phyloP scores from a whole-genome alignment of 2,113 vertebrate species.

The Coturnix japonica region DNA sequence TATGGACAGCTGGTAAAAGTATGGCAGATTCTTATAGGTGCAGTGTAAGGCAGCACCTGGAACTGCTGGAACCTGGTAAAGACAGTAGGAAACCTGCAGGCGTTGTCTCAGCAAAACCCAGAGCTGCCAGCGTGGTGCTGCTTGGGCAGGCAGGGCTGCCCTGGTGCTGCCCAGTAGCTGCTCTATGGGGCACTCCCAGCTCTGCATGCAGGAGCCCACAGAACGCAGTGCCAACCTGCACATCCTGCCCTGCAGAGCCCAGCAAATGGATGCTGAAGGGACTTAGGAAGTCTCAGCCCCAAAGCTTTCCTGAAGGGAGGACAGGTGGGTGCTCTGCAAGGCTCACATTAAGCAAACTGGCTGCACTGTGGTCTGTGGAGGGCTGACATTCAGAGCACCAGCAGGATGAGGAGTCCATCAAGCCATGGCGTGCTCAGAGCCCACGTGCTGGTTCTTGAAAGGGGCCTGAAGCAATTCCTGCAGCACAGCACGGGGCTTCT shows the following conservation, averaged over 20 bases:
- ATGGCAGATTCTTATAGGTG: neutral
- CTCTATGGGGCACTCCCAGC: rapidly evolving
- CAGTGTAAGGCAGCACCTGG: neutral
- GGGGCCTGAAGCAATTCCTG: neutral
- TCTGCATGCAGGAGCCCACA: neutral
- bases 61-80: neutral
- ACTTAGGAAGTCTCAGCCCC: neutral
- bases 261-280: neutral
- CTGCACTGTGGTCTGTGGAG: neutral
- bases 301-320: neutral
- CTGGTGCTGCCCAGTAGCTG: neutral
- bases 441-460: rapidly evolving
- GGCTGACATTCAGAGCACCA: neutral
- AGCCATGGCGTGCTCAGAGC: rapidly evolving
- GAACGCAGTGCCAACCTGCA: too few relatives aligned
- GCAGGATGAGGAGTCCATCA: neutral
- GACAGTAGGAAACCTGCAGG: neutral
- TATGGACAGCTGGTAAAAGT: rapidly evolving
- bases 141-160: neutral
- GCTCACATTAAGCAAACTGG: rapidly evolving
- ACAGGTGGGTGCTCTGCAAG: neutral
- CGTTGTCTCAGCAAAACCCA: rapidly evolving
- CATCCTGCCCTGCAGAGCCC: neutral
- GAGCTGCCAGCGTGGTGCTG: neutral
- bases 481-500: neutral